These are phyloP conservation scores for Oryzias dopingdopingensis DNA, from an alignment of 2,797 vertebrate species.

Conservation along the genomic window DNA sequence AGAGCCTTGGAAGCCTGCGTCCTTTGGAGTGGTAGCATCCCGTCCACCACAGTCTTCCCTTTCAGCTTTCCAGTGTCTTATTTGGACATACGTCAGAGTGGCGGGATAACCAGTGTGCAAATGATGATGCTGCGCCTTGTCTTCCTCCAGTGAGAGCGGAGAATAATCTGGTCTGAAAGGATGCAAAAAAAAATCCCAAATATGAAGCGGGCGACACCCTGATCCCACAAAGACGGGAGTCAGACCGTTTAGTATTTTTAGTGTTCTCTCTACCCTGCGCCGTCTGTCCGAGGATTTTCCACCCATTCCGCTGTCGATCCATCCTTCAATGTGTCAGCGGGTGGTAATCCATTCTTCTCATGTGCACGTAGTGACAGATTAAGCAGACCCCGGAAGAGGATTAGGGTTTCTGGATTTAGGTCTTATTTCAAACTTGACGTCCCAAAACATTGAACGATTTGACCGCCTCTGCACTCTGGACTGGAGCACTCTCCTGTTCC, in stretches of 20 bases:
- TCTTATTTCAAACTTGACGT: slow-evolving; percentile 43
- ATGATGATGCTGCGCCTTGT: slow-evolving; percentile 11
- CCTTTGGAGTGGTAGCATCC: slow-evolving; percentile 8
- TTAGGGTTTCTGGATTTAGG: slow-evolving; percentile 59
- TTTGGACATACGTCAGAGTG: slow-evolving; percentile 28
- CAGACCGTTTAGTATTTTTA: not conserved
- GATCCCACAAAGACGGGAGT: too few species aligned
- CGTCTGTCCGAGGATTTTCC: slow-evolving; percentile 36
- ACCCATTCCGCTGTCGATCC: slow-evolving; percentile 32
- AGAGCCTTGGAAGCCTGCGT: slow-evolving; percentile 11
- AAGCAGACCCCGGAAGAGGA: slow-evolving; percentile 70
- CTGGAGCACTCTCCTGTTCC: too few species aligned
- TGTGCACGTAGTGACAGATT: slow-evolving; percentile 72
- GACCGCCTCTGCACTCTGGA: too few species aligned
- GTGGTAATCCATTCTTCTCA: slow-evolving; percentile 70
- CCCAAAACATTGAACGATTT: not conserved
- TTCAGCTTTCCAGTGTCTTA: slow-evolving; percentile 13
- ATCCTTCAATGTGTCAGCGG: slow-evolving; percentile 41
- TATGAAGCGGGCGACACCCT: too few species aligned
- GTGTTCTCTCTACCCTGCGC: slow-evolving; percentile 14
- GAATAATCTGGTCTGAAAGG: not conserved
- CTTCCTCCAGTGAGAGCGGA: slow-evolving; percentile 11
- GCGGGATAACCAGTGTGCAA: slow-evolving; percentile 14
- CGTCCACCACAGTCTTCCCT: not conserved
- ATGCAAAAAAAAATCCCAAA: too few species aligned